Conservation (phyloP, 2,113 vertebrate species). For the Cervus canadensis region DNA sequence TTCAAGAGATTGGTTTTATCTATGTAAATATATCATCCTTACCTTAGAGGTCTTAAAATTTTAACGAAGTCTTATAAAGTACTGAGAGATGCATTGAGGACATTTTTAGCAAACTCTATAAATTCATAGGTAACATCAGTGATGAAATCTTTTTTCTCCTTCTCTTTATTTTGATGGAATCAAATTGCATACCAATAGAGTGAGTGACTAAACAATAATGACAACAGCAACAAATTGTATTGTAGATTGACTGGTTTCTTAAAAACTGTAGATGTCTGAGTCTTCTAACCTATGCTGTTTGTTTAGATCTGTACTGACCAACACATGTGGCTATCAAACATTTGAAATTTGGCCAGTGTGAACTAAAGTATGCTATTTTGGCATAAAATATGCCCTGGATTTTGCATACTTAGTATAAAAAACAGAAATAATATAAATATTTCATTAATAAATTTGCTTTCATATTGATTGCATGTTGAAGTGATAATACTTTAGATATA, state of each 20-base stretch:
- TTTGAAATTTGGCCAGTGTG: neutral
- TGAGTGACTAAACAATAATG: neutral
- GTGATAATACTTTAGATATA: neutral
- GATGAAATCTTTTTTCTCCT: neutral
- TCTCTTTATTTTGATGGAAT: neutral
- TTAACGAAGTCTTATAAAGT: neutral
- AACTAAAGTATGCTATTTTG: neutral
- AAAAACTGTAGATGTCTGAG: neutral
- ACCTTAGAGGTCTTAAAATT: neutral
- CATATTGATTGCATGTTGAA: neutral
- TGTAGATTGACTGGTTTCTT: neutral
- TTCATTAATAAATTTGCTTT: neutral
- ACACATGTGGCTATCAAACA: neutral
- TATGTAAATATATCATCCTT: neutral
- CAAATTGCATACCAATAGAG: neutral
- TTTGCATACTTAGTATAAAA: neutral
- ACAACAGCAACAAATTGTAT: neutral
- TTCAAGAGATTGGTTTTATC: neutral
- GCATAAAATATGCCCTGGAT: neutral
- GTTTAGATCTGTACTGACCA: neutral
- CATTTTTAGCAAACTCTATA: neutral
- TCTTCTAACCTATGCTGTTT: neutral
- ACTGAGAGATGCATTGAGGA: neutral
- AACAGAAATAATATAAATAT: neutral
- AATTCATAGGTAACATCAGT: neutral